phyloP scores from a whole-genome alignment of 2,888 invertebrate genomes.

The Chaetoderma sp. region DNA sequence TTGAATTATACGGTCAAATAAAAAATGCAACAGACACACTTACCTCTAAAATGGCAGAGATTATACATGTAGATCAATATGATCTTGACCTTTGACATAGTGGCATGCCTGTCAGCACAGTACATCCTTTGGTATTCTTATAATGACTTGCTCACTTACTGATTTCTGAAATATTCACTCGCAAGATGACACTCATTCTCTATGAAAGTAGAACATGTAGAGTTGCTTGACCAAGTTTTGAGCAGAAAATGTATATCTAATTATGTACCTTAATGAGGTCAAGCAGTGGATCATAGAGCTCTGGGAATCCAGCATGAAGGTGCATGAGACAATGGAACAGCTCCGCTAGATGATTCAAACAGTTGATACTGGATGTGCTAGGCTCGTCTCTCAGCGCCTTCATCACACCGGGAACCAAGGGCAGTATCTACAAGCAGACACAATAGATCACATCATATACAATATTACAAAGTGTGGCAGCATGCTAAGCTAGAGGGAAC shows the following conservation, averaged over 20 bases:
- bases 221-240: neutral
- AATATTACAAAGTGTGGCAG: neutral
- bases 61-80: too few species aligned
- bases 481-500: neutral
- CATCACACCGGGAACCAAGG: slow-evolving; percentile 44
- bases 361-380: slow-evolving; percentile 31
- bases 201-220: too few species aligned
- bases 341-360: slow-evolving; percentile 42
- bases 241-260: neutral
- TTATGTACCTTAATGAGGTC: slow-evolving; percentile 58
- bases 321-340: slow-evolving; percentile 63
- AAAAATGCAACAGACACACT: too few species aligned
- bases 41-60: too few species aligned
- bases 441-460: neutral
- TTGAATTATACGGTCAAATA: too few species aligned
- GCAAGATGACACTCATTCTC: too few species aligned
- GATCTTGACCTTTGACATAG: too few species aligned
- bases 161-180: too few species aligned
- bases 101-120: too few species aligned
- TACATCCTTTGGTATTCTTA: too few species aligned
- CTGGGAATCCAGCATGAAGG: slow-evolving; percentile 66
- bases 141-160: too few species aligned
- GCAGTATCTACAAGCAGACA: slow-evolving; percentile 45
- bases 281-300: slow-evolving; percentile 64
- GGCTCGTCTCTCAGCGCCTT: slow-evolving; percentile 37